Conservation (phyloP, 2,113 vertebrate genomes). For the Octodon degus region DNA sequence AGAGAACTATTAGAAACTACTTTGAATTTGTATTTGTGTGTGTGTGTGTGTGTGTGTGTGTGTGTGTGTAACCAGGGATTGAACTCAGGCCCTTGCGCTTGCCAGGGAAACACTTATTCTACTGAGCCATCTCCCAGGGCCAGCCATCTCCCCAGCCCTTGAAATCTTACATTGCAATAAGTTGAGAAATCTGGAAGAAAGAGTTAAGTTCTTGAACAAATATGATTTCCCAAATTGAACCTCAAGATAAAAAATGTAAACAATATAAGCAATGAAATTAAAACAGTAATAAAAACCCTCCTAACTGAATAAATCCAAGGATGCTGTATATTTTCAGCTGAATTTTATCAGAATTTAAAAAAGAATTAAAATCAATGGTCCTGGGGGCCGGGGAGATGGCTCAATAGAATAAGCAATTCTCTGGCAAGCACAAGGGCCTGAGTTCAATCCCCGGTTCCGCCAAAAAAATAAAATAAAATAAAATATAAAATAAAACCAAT, state of each 20-base stretch:
- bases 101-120: too few species aligned
- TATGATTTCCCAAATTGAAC: background rate
- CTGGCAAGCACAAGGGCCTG: too few species aligned
- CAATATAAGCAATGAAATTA: background rate
- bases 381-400: background rate
- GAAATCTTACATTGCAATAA: background rate
- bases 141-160: too few species aligned
- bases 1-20: background rate
- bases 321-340: background rate
- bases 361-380: background rate
- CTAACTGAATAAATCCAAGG: background rate
- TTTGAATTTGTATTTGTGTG: too few species aligned
- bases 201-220: background rate
- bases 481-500: background rate
- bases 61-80: too few species aligned
- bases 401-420: too few species aligned
- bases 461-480: too few species aligned
- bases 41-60: too few species aligned
- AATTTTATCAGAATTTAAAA: background rate
- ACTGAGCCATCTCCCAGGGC: too few species aligned
- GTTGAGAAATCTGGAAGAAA: background rate
- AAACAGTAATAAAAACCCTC: background rate
- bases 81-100: too few species aligned
- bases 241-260: background rate
- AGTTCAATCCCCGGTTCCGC: too few species aligned